These are phyloP conservation scores for Silvanus unidentatus DNA, from an alignment of 2,888 invertebrate species.

Conservation along the genomic window DNA sequence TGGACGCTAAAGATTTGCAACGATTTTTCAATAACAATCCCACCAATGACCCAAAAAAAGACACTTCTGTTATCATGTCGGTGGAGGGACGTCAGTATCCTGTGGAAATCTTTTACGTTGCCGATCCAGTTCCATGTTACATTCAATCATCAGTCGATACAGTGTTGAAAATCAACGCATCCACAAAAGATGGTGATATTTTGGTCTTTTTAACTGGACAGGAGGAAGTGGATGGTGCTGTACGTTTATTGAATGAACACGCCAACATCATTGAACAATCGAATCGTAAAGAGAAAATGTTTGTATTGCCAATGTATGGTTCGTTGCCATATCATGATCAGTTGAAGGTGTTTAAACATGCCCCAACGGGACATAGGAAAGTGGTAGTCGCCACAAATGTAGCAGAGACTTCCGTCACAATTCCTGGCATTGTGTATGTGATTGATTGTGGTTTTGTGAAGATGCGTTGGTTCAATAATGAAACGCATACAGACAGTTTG, in stretches of 20 bases:
- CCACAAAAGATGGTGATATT: conserved; percentile 78
- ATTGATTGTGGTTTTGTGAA: conserved; percentile 96
- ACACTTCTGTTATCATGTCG: conserved; percentile 75
- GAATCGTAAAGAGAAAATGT: conserved; percentile 51
- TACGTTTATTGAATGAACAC: conserved; percentile 59
- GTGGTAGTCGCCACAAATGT: conserved; percentile 93
- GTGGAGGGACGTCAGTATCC: conserved; percentile 86
- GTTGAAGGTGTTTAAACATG: conserved; percentile 71
- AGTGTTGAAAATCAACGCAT: conserved; percentile 80
- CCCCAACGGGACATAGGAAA: conserved; percentile 70
- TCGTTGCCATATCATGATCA: conserved; percentile 76
- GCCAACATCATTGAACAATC: conserved; percentile 51
- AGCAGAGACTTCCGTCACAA: conserved; percentile 94
- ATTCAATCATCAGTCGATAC: conserved; percentile 83
- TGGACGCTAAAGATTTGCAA: conserved; percentile 82
- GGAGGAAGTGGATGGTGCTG: conserved; percentile 84
- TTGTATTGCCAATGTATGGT: conserved; percentile 87
- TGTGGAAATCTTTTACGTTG: conserved; percentile 76
- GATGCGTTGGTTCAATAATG: conserved; percentile 80
- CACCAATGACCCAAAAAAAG: conserved; percentile 47
- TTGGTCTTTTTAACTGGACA: conserved; percentile 88
- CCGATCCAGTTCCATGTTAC: conserved; percentile 86
- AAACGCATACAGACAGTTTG: conserved; percentile 78
- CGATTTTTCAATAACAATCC: conserved; percentile 66
- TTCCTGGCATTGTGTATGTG: conserved; percentile 87